A percentile compares a stretch with the other conserved stretches of the same genome.
Evolutionary conservation across 2,888 invertebrate species (phyloP).

Genomic region (Nemapogon koenigi): DNA sequence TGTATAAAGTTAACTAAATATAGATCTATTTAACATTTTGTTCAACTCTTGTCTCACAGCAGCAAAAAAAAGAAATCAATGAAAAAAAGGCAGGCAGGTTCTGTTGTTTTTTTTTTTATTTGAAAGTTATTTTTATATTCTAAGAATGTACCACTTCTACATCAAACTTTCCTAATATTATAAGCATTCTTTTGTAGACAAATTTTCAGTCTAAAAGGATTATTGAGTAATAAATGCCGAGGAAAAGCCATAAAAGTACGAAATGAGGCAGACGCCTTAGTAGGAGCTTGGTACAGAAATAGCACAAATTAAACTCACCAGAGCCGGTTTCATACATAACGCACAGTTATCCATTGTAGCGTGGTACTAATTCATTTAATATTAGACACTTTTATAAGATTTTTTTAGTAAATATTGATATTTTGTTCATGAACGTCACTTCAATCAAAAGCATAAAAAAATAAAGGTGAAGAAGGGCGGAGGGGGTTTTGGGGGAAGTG

Average conservation of each 20-base stretch:
- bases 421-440: constrained; percentile 22
- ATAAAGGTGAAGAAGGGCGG: constrained; percentile 27
- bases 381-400: constrained; percentile 19
- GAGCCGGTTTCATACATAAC: constrained; percentile 50
- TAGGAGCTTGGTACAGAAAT: too few relatives aligned
- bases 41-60: not conserved
- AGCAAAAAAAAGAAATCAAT: constrained; percentile 6
- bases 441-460: constrained; percentile 26
- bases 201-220: too few relatives aligned
- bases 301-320: constrained; percentile 40
- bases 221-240: too few relatives aligned
- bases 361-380: too few relatives aligned
- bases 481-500: constrained; percentile 47
- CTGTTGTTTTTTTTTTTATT: constrained; percentile 22
- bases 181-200: too few relatives aligned
- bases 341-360: constrained; percentile 49
- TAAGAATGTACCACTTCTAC: too few relatives aligned
- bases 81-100: constrained; percentile 61
- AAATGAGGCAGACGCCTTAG: too few relatives aligned
- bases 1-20: not conserved
- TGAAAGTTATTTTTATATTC: constrained; percentile 6
- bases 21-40: not conserved
- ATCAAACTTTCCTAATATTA: too few relatives aligned
- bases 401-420: constrained; percentile 30
- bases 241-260: too few relatives aligned